Base-by-base conservation (phyloP, 2,888 invertebrate genomes). In the Patella ulyssiponensis region DNA sequence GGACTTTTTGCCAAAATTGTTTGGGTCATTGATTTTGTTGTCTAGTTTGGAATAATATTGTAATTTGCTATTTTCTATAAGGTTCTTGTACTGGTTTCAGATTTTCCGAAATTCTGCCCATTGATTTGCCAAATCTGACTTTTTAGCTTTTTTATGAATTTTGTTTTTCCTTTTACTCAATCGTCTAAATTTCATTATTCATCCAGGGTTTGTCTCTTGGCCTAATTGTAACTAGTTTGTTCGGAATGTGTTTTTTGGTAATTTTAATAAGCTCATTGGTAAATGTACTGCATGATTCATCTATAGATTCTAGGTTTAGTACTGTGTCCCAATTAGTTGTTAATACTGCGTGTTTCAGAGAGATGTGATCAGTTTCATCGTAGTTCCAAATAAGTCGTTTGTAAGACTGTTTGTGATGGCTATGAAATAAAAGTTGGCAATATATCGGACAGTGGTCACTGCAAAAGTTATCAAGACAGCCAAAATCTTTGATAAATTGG, bases 321-420 rank as follows among this genome's bases (percentile, higher is more conserved):
- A 54, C 14, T 12, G n/a, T 3, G 20, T 52, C 17, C 64, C 72
- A 73, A n/a, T 77, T 73, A 12, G 33, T 69, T 14, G 56, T 20
- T 14, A 15, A 20, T 15, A 58, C 52, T 51, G 72, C 20, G 15
- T 33, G n/a, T 44, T 69, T 11, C 14, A 72, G 27, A 11, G 14
- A 9, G 2, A 44, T 51, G 73, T 64, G 53, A 44, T 73, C 69
- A 9, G 53, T 69, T 58, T 77, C 20, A n/a, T 69, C 23, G 51
- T 73, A 77, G n/a, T 56, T 58, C 73, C 53, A 77, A 14, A 77
- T 73, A 33, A 64, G n/a, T n/a, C 73, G 58, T 17, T 15, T 58
- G 53, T 51, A n/a, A 56, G 17, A 15, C 7, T 17, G n/a, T 15
- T 56, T 56, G 56, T 15, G 15, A 5, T 15, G n/a, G 56, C 15